These are phyloP conservation scores for Aphyosemion australe DNA, from an alignment of 2,113 vertebrate species.

Conservation along the genomic window DNA sequence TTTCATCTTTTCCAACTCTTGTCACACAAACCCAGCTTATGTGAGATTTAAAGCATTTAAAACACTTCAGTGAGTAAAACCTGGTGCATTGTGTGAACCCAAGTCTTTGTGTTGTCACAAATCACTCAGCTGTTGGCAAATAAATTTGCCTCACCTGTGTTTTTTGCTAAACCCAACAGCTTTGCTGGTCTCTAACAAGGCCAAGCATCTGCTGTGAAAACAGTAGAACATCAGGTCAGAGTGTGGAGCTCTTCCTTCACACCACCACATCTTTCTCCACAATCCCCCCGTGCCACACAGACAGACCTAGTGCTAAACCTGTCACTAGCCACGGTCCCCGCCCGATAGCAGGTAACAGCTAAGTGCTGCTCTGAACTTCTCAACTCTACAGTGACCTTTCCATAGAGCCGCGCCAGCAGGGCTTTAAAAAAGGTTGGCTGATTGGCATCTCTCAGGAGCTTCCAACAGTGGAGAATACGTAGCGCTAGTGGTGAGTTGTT, in stretches of 20 bases:
- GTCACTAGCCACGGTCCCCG: not conserved
- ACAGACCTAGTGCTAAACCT: conserved; percentile 8
- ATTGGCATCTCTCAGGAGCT: conserved; percentile 77
- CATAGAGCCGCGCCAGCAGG: conserved; percentile 43
- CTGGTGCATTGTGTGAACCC: too few species aligned
- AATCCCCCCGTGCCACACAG: not conserved
- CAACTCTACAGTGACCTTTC: conserved; percentile 59
- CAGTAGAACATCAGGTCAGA: not conserved
- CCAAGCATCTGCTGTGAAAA: not conserved
- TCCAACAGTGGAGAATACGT: conserved; percentile 76
- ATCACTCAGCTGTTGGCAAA: not conserved
- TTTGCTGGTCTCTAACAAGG: too few species aligned
- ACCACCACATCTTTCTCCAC: not conserved
- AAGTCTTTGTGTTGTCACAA: not conserved
- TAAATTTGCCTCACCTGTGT: not conserved
- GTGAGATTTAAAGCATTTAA: not conserved
- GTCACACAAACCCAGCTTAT: too few species aligned
- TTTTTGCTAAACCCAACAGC: not conserved
- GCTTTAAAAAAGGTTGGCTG: conserved; percentile 77
- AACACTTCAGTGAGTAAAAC: not conserved
- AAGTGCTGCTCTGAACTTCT: conserved; percentile 40
- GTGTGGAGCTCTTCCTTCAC: not conserved
- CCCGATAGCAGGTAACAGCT: conserved; percentile 4
- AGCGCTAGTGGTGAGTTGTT: conserved; percentile 72
- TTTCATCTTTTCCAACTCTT: too few species aligned